Evolutionary conservation across 1,140 invertebrate species (phyloP).

Genomic region (Helicoverpa zea): DNA sequence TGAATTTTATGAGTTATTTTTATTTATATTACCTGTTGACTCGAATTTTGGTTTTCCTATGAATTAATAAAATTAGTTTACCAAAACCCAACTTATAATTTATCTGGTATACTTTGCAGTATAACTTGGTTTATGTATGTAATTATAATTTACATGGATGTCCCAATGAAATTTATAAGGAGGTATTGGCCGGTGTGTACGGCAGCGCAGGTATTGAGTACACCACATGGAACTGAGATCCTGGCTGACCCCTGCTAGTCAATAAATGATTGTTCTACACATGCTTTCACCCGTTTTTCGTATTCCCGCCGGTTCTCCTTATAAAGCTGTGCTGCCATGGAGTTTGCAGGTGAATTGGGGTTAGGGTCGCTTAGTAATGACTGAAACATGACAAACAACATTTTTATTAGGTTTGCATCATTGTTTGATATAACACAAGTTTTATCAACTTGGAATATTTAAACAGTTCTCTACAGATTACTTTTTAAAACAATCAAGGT

Average conservation of each 20-base stretch:
- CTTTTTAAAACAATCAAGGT: too few relatives aligned
- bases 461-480: too few relatives aligned
- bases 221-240: conserved; percentile 39
- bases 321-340: conserved; percentile 98
- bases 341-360: conserved; percentile 98
- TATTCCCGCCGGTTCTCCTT: conserved; percentile 98
- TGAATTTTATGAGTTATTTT: conserved; percentile 28
- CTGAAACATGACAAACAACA: conserved; percentile 85
- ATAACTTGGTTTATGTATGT: conserved; percentile 62
- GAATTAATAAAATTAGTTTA: conserved; percentile 48
- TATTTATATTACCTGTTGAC: conserved; percentile 43
- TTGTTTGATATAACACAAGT: too few relatives aligned
- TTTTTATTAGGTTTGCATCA: neutral
- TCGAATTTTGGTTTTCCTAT: conserved; percentile 51
- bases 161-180: conserved; percentile 77
- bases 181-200: conserved; percentile 67
- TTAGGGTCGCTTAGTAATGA: conserved; percentile 98
- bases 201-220: conserved; percentile 58
- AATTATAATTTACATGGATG: conserved; percentile 75
- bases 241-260: conserved; percentile 90
- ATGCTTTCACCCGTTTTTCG: conserved; percentile 98
- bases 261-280: conserved; percentile 98
- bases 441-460: too few relatives aligned
- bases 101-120: conserved; percentile 43
- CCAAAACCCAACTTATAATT: conserved; percentile 50